Evolutionary conservation across 2,113 vertebrate genomes (phyloP).

Genomic region (Acrocephalus kingi): DNA sequence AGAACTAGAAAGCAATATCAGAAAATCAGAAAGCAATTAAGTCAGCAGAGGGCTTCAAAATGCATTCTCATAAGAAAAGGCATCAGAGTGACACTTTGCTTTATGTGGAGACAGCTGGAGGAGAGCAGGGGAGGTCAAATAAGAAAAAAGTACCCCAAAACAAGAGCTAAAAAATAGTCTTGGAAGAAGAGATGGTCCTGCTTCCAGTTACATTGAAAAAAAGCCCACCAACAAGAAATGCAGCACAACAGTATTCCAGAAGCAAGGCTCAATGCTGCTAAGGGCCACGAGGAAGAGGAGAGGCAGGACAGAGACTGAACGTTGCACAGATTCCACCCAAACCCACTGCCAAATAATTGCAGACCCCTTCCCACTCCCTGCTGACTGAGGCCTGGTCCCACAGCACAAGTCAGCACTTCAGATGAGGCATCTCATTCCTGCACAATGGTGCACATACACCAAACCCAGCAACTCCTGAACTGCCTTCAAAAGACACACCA

Average conservation of each 20-base stretch:
- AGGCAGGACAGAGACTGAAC: not conserved
- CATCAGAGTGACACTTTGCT: not conserved
- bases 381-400: not conserved
- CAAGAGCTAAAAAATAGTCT: not conserved
- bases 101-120: not conserved
- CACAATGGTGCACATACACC: not conserved
- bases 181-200: not conserved
- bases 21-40: not conserved
- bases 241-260: not conserved
- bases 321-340: rapidly evolving
- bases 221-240: not conserved
- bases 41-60: not conserved
- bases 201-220: not conserved
- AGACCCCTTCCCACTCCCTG: not conserved
- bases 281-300: not conserved
- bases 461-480: not conserved
- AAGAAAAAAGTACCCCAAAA: not conserved
- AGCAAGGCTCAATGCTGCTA: not conserved
- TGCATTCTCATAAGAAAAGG: not conserved
- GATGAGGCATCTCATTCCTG: not conserved
- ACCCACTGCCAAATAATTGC: not conserved
- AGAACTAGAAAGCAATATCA: not conserved
- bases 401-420: rapidly evolving
- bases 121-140: not conserved
- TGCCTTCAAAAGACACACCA: not conserved